Evolutionary conservation across 2,797 vertebrate species (phyloP), one percentile per base, ranked within the genome.

Genomic region (Pempheris klunzingeri): DNA sequence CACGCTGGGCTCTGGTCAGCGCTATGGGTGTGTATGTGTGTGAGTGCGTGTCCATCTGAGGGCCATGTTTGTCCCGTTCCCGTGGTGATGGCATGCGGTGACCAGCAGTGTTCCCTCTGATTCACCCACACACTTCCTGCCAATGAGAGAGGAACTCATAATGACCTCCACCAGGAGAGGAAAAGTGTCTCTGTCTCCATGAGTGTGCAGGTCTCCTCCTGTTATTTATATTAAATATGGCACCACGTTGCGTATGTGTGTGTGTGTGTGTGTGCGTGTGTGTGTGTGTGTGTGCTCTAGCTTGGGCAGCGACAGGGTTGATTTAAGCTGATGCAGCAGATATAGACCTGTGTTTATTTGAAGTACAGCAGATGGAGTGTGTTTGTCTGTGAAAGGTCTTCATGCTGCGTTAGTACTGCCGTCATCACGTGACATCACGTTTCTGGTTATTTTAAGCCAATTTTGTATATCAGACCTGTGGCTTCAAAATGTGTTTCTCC

Each of bases 81-180:
- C 24, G 78, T 82, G 81, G 90, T 7, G 85, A 66, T 62, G 9
- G 73, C 84, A 63, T 67, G 85, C 41, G 32, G 79, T 38, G 66
- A 81, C 71, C 84, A 83, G 88, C 84, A 73, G 84, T 22, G 72
- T 71, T 85, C 88, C 78, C 83, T 89, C 79, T 88, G 84, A 85
- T 84, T 87, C 82, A 68, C 84, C 72, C 72, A 80, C 73, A 74
- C 59, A 80, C 80, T 87, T 86, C 80, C 83, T 91, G 91, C 89
- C 91, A 92, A 80, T 22, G 6, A 71, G 34, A 74, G 60, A 80
- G 41, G 39, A 86, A 81, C 64, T 87, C 61, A 80, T 82, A 81
- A 90, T 60, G 71, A 88, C 79, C 77, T 87, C 84, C 78, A 80
- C 78, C 81, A 84, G 84, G 84, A 88, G 86, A 80, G 84, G 76